Percentiles rank a stretch among this genome's conserved stretches.
Conservation (phyloP, 2,113 vertebrate species). For the Alethe diademata region DNA sequence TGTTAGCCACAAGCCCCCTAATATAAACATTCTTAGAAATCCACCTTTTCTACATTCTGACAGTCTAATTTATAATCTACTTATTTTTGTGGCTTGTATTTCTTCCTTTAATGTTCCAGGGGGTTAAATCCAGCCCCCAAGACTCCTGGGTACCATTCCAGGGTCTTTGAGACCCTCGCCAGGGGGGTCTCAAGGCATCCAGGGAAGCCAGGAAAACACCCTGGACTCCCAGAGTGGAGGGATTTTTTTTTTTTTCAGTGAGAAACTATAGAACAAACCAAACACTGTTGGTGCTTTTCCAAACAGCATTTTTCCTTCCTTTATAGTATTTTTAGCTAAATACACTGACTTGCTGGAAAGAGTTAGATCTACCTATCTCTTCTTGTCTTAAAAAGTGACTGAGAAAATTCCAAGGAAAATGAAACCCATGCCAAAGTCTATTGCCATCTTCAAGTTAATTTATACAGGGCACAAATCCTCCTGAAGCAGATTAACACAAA, state of each 20-base stretch:
- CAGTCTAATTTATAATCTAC: too few relatives aligned
- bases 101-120: too few relatives aligned
- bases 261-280: background rate
- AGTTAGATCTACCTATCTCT: background rate
- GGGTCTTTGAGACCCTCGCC: too few relatives aligned
- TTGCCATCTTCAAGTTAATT: background rate
- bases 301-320: background rate
- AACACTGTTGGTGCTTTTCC: background rate
- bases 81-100: too few relatives aligned
- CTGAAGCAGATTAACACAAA: background rate
- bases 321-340: background rate
- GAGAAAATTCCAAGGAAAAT: background rate
- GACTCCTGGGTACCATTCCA: too few relatives aligned
- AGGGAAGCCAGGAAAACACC: too few relatives aligned
- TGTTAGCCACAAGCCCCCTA: too few relatives aligned
- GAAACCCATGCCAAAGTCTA: background rate
- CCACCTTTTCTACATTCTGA: too few relatives aligned
- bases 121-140: too few relatives aligned
- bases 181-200: too few relatives aligned
- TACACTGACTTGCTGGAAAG: background rate
- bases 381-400: background rate
- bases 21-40: too few relatives aligned
- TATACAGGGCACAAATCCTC: background rate
- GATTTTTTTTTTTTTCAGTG: background rate
- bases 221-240: too few relatives aligned